These are phyloP conservation scores for Ferrisia virgata DNA, from an alignment of 2,888 invertebrate species.

Conservation along the genomic window DNA sequence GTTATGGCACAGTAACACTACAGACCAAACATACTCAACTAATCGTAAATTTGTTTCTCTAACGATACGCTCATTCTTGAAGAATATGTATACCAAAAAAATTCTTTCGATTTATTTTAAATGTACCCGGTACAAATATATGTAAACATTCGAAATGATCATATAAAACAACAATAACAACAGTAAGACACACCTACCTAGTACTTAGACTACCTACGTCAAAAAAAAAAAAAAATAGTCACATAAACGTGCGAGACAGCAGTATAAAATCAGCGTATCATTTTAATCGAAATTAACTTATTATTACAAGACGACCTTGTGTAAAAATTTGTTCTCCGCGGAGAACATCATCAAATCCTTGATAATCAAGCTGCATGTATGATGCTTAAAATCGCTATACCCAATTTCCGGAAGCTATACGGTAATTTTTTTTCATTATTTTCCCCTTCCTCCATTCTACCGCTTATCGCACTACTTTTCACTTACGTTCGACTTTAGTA, in stretches of 20 bases:
- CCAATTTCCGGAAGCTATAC: background rate
- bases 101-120: too few species aligned
- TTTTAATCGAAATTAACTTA: background rate
- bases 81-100: too few species aligned
- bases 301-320: background rate
- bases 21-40: too few species aligned
- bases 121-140: too few species aligned
- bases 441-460: background rate
- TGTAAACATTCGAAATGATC: too few species aligned
- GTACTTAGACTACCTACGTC: too few species aligned
- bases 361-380: background rate
- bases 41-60: too few species aligned
- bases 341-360: background rate
- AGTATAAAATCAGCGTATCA: background rate
- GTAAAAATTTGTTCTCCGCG: background rate
- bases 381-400: background rate
- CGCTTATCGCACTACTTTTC: conserved; percentile 13
- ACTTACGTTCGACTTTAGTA: conserved; percentile 14
- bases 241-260: background rate
- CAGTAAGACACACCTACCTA: too few species aligned
- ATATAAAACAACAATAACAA: too few species aligned
- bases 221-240: background rate
- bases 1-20: too few species aligned
- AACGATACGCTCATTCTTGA: too few species aligned
- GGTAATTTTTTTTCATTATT: conserved; percentile 3